These are phyloP conservation scores for Oreortyx pictus DNA, from an alignment of 2,797 vertebrate species.

Conservation along the genomic window DNA sequence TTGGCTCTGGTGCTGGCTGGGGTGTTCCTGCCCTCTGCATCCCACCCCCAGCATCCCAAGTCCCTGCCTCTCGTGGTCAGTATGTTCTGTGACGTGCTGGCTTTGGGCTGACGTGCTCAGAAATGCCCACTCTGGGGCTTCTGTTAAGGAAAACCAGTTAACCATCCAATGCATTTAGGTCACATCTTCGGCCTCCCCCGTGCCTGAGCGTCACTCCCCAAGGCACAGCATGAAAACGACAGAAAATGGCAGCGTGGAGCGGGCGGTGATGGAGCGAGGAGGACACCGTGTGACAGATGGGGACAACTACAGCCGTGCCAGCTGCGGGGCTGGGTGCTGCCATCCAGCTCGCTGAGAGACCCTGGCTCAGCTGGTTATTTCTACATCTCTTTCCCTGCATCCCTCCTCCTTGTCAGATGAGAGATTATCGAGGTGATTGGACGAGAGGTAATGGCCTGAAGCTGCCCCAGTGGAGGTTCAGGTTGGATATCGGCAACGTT, in stretches of 20 bases:
- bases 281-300: conserved; percentile 52
- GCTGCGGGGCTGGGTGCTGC: neutral
- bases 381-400: neutral
- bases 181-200: neutral
- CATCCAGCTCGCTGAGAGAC: neutral
- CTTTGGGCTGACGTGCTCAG: neutral
- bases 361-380: neutral
- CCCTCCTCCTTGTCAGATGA: neutral
- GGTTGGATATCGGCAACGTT: too few species aligned
- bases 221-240: neutral
- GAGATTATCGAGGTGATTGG: neutral
- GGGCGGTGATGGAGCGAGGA: neutral
- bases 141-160: neutral
- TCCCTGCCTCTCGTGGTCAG: neutral
- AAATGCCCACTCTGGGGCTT: neutral
- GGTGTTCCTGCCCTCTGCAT: neutral
- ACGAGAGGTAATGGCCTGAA: too few species aligned
- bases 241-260: neutral
- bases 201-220: neutral
- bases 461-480: too few species aligned
- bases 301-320: conserved; percentile 30
- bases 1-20: neutral
- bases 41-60: neutral
- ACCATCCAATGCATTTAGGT: neutral
- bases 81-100: neutral